Conservation (phyloP, 2,888 invertebrate genomes). For the Caradrina clavipalpis region DNA sequence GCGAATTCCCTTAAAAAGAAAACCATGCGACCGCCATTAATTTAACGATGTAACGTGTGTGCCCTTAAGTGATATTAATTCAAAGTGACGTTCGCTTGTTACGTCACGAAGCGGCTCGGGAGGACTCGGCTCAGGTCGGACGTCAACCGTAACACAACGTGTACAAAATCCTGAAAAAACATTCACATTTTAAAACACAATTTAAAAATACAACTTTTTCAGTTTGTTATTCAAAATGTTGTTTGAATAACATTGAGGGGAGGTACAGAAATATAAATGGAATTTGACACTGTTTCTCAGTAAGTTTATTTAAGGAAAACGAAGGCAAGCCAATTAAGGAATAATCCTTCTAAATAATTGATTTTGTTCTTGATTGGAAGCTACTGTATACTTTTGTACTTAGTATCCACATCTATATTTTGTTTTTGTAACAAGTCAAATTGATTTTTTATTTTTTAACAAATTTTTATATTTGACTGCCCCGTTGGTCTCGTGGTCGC, state of each 20-base stretch:
- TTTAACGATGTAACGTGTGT: not conserved
- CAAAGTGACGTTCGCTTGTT: conserved; percentile 19
- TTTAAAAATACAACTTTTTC: not conserved
- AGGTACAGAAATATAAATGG: not conserved
- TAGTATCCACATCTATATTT: not conserved
- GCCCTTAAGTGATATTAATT: conserved; percentile 4
- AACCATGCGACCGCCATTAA: too few species aligned
- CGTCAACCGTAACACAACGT: not conserved
- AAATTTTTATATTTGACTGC: too few species aligned
- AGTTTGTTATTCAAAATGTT: not conserved
- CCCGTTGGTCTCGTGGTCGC: too few species aligned
- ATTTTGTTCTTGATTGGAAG: conserved; percentile 18
- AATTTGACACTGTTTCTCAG: conserved; percentile 5
- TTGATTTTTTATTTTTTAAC: too few species aligned
- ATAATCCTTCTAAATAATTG: conserved; percentile 17
- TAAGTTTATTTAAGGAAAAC: conserved; percentile 2
- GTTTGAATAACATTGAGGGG: not conserved
- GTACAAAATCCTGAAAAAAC: not conserved
- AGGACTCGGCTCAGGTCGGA: not conserved
- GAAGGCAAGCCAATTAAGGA: conserved; percentile 24
- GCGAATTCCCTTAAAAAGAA: too few species aligned
- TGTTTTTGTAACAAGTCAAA: not conserved
- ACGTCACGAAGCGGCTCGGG: not conserved
- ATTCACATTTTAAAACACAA: not conserved
- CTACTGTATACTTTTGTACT: not conserved